Conservation (phyloP, 2,113 vertebrate genomes). For the Eublepharis macularius region DNA sequence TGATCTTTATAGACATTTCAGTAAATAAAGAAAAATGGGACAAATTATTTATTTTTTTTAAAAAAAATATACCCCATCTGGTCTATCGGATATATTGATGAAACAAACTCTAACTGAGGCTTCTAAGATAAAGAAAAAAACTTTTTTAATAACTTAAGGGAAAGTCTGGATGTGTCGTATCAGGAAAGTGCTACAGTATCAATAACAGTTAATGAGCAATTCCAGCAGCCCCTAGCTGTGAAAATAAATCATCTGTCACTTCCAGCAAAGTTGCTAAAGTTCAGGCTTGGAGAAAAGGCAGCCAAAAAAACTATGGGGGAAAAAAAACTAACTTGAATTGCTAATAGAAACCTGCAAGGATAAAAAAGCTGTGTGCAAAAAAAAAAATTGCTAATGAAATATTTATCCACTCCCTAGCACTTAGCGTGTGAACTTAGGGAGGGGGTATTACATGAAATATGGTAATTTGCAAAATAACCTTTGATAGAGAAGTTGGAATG, state of each 20-base stretch:
- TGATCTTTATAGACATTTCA: neutral
- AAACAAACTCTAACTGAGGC: neutral
- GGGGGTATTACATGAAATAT: neutral
- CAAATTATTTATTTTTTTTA: neutral
- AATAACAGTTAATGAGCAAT: conserved; percentile 34
- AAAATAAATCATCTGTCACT: conserved; percentile 34
- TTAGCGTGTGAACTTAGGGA: neutral
- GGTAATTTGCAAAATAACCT: neutral
- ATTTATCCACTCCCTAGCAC: neutral
- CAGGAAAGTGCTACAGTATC: conserved; percentile 2
- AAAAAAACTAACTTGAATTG: neutral
- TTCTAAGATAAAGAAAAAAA: neutral
- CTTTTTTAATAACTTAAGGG: conserved; percentile 4
- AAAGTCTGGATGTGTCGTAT: neutral
- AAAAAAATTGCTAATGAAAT: neutral
- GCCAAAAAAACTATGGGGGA: neutral
- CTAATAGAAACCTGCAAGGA: conserved; percentile 5
- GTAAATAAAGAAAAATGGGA: neutral
- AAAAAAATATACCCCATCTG: neutral
- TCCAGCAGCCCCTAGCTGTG: conserved; percentile 9
- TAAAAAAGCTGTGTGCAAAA: neutral
- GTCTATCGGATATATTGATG: neutral
- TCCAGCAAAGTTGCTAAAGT: conserved; percentile 17
- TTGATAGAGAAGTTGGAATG: neutral
- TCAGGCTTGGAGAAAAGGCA: conserved; percentile 2